Base-by-base conservation (phyloP, 1,140 invertebrate genomes). In the Samia ricini region DNA sequence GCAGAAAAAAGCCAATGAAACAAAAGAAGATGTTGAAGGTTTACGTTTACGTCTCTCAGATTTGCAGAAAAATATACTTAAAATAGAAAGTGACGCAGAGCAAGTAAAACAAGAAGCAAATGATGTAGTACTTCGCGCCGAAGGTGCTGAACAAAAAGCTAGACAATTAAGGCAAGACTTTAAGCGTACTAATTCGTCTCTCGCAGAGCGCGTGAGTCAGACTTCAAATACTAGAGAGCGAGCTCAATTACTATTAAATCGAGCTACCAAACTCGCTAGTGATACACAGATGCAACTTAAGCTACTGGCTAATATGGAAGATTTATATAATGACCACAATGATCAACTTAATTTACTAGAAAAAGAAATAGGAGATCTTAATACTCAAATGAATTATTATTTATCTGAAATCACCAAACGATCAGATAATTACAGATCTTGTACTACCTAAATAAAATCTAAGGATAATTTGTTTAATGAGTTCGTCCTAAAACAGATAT, bases 231-330 rank as follows among this genome's bases (percentile, higher is more conserved):
- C 95, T 0, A 94, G 96, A 68, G 92, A 94, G 58, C 91, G 94
- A 64, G 96, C 97, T 5, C 94, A 96, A 70, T 84, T 91, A 24
- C 83, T 98, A 20, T 91, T 96, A 23, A 93, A 95, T 64, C 90
- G 93, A 63, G 96, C 96, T 2, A 95, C 94, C 52, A 93, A 94
- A 66, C 85, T 98, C 0, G 95, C 95, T 0, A 93, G 94, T 60
- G 94, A 95, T 66, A 95, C 95, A 0, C 93, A 93, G 68, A 93
- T 91, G 10, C 96, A 97, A 80, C 89, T 96, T 8, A 94, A 94
- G 68, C 93, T 95, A 66, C 86, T 97, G 15, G 91, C 93, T 55
- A 88, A 84, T 62, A 91, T 92, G 89, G 89, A 91, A 74, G 84
- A 86, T 68, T 65, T 91, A 18, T 93, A 93, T 67, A 87, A 87